A percentile compares a stretch with the other conserved stretches of the same genome.
phyloP scores from a whole-genome alignment of 2,113 vertebrate genomes.

The Antigone vipio region DNA sequence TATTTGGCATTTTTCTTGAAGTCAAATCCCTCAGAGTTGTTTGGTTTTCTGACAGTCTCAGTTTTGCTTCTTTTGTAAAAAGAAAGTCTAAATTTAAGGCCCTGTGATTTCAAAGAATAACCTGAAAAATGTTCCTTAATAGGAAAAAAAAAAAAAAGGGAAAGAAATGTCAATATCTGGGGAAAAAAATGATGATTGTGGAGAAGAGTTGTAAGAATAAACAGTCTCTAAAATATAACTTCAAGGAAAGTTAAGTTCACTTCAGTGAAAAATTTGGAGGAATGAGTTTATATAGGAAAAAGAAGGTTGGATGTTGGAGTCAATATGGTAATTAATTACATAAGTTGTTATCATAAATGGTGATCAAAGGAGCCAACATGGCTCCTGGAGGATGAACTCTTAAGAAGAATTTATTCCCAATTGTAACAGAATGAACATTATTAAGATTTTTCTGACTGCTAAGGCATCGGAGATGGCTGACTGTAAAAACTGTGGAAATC shows the following conservation, averaged over 20 bases:
- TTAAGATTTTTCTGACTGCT: background rate
- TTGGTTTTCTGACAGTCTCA: constrained; percentile 19
- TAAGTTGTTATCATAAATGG: background rate
- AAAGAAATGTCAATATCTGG: background rate
- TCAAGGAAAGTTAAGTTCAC: background rate
- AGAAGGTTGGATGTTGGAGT: background rate
- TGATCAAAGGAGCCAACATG: background rate
- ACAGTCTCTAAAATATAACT: background rate
- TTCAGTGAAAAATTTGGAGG: background rate
- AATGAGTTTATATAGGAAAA: background rate
- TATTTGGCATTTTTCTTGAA: constrained; percentile 41
- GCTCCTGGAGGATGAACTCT: background rate
- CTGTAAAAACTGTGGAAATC: background rate
- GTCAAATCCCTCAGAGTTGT: background rate
- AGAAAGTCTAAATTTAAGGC: background rate
- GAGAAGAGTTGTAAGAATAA: background rate
- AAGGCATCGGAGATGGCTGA: background rate
- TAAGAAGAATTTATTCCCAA: background rate
- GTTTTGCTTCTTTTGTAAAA: background rate
- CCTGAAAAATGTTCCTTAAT: background rate
- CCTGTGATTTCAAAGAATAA: background rate
- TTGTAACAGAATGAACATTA: background rate
- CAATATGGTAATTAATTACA: background rate
- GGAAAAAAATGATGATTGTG: background rate
- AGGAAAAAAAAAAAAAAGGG: background rate